Conservation (phyloP, 2,113 vertebrate species). For the Euleptes europaea region DNA sequence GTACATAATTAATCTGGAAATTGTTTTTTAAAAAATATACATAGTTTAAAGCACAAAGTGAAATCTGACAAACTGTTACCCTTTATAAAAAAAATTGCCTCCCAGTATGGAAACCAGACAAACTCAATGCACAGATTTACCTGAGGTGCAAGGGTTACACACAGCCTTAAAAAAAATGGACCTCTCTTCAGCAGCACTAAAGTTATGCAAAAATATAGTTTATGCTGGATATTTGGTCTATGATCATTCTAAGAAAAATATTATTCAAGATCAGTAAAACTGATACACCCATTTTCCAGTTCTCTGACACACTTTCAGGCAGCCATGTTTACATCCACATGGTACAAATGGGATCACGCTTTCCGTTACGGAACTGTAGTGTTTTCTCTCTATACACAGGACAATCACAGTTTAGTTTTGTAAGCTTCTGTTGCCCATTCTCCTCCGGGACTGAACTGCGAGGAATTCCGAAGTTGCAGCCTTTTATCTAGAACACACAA, state of each 20-base stretch:
- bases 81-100: constrained; percentile 35
- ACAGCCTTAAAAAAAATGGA: constrained; percentile 62
- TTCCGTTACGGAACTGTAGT: constrained; percentile 76
- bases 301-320: constrained; percentile 63
- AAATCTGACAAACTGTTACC: constrained; percentile 53
- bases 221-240: constrained; percentile 79
- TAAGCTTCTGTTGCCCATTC: constrained; percentile 72
- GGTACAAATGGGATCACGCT: constrained; percentile 75
- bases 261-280: constrained; percentile 67
- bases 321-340: constrained; percentile 74
- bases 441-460: constrained; percentile 60
- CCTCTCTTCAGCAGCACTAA: constrained; percentile 78
- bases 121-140: constrained; percentile 72
- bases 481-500: constrained; percentile 55
- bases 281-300: constrained; percentile 69
- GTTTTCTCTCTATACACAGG: constrained; percentile 68
- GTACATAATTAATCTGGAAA: constrained; percentile 56
- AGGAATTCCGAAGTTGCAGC: constrained; percentile 45
- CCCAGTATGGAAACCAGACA: constrained; percentile 62
- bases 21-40: constrained; percentile 48
- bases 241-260: constrained; percentile 73
- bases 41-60: constrained; percentile 55
- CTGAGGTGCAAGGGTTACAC: constrained; percentile 78
- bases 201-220: constrained; percentile 77
- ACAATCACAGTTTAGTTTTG: constrained; percentile 82